phyloP scores from a whole-genome alignment of 1,140 invertebrate species.

The Oncopeltus fasciatus region DNA sequence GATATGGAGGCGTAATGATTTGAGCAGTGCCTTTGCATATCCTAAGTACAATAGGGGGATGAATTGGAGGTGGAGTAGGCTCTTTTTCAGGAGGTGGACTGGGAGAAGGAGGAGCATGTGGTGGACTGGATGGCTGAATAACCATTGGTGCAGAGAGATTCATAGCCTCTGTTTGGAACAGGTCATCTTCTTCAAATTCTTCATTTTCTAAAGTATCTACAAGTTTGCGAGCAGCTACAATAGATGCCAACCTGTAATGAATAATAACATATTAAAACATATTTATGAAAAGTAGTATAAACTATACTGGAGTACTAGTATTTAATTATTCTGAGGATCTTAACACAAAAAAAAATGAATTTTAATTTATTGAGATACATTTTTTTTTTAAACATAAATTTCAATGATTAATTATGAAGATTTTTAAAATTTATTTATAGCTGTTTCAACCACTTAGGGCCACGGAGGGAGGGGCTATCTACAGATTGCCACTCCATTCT shows the following conservation, averaged over 20 bases:
- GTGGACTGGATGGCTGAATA: constrained; percentile 14
- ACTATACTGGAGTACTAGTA: too few relatives aligned
- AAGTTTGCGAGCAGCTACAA: background rate
- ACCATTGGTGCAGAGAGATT: constrained; percentile 25
- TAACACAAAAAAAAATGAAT: too few relatives aligned
- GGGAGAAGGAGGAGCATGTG: constrained; percentile 25
- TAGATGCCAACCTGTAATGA: background rate
- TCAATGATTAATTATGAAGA: too few relatives aligned
- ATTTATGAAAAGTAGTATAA: too few relatives aligned
- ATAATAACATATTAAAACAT: background rate
- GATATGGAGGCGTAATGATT: constrained; percentile 20
- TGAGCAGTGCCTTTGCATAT: constrained; percentile 46
- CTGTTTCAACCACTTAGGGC: too few relatives aligned
- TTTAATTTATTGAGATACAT: too few relatives aligned
- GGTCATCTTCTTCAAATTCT: constrained; percentile 19
- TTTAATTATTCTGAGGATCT: too few relatives aligned
- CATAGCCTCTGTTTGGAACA: constrained; percentile 27
- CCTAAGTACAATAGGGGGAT: constrained; percentile 49
- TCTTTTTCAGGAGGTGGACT: constrained; percentile 36
- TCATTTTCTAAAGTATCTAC: constrained; percentile 12
- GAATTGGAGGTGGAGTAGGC: constrained; percentile 28
- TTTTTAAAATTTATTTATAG: too few relatives aligned
- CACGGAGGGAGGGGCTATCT: too few relatives aligned
- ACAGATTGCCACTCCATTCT: too few relatives aligned
- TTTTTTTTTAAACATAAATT: too few relatives aligned